Base-by-base conservation (phyloP, 1,140 invertebrate species). In the Mamestra configurata region DNA sequence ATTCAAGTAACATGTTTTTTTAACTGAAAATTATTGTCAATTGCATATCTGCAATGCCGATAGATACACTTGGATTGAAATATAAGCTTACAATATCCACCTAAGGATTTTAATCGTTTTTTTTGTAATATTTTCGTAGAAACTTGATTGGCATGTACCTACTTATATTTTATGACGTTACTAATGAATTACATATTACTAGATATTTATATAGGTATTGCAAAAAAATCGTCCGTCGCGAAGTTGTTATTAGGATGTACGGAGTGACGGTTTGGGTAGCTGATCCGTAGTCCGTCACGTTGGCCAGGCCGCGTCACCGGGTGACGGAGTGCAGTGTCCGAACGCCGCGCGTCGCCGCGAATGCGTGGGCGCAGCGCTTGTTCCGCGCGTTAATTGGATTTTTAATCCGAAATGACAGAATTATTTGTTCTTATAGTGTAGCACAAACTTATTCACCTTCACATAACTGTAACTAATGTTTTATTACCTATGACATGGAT, bases 361-460 rank as follows among this genome's bases (percentile, higher is more conserved):
- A 8, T 37, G 70, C 76, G 80, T 82, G 71, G 80, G 80, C 77
- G 80, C 35, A 22, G 49, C 37, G 61, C 49, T 51, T 75, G 80
- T 79, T 70, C 71, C 35, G 22, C 8, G 31, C 59, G 61, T 75
- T 82, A 82, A 82, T 82, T 82, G 80, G 80, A 79, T 79, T 82
- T 82, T 82, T 82, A 82, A 82, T 82, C 76, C 80, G 71, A 79
- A 75, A 57, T 79, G 80, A 82, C 80, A 80, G 79, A 66, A 78
- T 71, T 66, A 73, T 72, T 57, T 72, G 46, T 77, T 59, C 51
- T 68, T 31, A 31, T 31, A 1, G 1, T 72, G 43, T 66, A 79
- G 15, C 70, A 73, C n/a, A 43, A 51, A 75, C 72, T 53, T 49
- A 66, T 49, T 49, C 51, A n/a, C 35, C 27, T 40, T 79, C 11